A percentile compares a stretch with the other conserved stretches of the same genome.
Evolutionary conservation across 37 sponge, comb jelly and placozoan species (phyloP).

Genomic region (Mnemiopsis leidyi): DNA sequence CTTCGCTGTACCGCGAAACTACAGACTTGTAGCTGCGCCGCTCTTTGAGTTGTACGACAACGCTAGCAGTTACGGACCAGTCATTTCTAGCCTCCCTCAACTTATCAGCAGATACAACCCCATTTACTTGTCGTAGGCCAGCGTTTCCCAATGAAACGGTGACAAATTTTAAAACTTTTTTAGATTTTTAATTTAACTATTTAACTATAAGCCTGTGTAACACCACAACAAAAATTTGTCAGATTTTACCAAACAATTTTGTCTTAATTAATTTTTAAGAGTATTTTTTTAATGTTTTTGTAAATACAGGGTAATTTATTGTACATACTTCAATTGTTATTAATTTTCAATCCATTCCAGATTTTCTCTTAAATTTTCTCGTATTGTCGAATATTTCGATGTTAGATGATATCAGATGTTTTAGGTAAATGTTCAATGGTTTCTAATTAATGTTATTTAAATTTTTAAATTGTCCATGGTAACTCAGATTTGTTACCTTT

Average conservation of each 20-base stretch:
- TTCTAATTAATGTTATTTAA: neutral
- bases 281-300: neutral
- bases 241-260: neutral
- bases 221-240: too few relatives aligned
- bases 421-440: neutral
- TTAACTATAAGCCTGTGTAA: too few relatives aligned
- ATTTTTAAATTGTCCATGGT: neutral
- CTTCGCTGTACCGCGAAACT: conserved; percentile 52
- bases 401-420: neutral
- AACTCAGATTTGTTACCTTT: neutral
- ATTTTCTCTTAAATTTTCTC: neutral
- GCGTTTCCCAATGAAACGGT: too few relatives aligned
- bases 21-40: conserved; percentile 30
- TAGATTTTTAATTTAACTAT: too few relatives aligned
- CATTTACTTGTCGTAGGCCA: conserved; percentile 3
- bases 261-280: neutral
- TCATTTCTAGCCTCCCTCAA: conserved; percentile 59
- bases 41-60: conserved; percentile 61
- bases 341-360: neutral
- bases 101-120: conserved; percentile 43
- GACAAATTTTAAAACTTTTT: too few relatives aligned
- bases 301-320: neutral
- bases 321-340: neutral
- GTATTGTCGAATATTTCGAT: neutral
- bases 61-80: conserved; percentile 49